These are phyloP conservation scores for Drosophila mimica DNA, from an alignment of 2,888 invertebrate species.

Conservation along the genomic window DNA sequence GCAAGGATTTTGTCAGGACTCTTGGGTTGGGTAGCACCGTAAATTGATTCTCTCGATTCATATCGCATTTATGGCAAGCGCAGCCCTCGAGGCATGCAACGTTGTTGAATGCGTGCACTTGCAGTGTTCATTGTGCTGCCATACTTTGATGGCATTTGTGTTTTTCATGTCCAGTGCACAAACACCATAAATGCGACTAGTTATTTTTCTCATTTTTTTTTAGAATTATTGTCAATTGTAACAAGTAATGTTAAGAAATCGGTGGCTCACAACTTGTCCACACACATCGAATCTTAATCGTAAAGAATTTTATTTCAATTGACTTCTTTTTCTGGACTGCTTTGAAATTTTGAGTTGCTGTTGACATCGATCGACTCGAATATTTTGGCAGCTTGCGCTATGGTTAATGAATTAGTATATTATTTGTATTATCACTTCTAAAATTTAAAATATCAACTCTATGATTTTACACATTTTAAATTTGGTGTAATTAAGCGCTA, in stretches of 20 bases:
- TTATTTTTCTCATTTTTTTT: constrained; percentile 4
- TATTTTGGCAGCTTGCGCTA: background rate
- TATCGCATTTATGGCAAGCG: constrained; percentile 56
- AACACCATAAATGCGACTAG: background rate
- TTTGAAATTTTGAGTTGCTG: background rate
- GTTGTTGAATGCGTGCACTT: background rate
- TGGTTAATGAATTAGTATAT: background rate
- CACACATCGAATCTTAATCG: background rate
- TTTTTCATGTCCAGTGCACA: constrained; percentile 1
- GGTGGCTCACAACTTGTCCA: background rate
- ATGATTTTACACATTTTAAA: background rate
- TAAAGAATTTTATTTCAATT: background rate
- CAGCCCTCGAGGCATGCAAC: constrained; percentile 22
- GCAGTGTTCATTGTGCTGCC: background rate
- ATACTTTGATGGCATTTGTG: background rate
- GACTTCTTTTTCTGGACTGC: background rate
- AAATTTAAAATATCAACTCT: too few relatives aligned
- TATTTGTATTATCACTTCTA: background rate
- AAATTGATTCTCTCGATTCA: constrained; percentile 69
- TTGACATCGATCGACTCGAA: background rate
- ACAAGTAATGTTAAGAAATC: background rate
- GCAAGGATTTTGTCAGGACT: constrained; percentile 7
- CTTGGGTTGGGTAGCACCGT: constrained; percentile 13
- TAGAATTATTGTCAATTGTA: constrained; percentile 10
- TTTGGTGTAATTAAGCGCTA: background rate